A percentile compares a stretch with the other conserved stretches of the same genome.
phyloP scores from a whole-genome alignment of 2,113 vertebrate species.

The Cygnus atratus region DNA sequence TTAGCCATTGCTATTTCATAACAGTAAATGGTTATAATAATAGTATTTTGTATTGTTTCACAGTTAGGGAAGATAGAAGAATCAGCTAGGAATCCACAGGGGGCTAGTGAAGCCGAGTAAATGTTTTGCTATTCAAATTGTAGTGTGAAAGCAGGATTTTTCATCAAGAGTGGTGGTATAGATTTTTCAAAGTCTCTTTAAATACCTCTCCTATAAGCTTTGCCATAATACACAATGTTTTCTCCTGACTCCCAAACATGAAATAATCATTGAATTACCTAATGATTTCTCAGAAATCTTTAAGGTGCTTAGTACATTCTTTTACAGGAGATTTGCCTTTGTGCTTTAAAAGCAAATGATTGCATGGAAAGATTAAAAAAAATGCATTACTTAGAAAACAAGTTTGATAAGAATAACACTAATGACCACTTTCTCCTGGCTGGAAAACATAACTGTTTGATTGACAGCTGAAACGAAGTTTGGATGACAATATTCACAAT shows the following conservation, averaged over 20 bases:
- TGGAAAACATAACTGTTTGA: neutral
- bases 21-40: constrained; percentile 3
- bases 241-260: neutral
- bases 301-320: neutral
- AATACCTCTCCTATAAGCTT: constrained; percentile 2
- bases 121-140: constrained; percentile 41
- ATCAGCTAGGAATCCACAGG: constrained; percentile 46
- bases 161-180: neutral
- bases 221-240: neutral
- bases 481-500: neutral
- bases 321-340: neutral
- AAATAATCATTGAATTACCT: neutral
- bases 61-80: constrained; percentile 44
- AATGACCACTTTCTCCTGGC: neutral
- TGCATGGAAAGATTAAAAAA: neutral
- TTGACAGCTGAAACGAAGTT: neutral
- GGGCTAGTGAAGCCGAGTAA: constrained; percentile 27
- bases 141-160: neutral
- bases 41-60: constrained; percentile 17
- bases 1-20: constrained; percentile 31
- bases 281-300: neutral
- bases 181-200: constrained; percentile 34
- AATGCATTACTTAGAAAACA: neutral
- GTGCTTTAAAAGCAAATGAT: neutral
- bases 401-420: neutral